Percentiles rank a stretch among this genome's conserved stretches.
Evolutionary conservation across 2,797 vertebrate species (phyloP).

Genomic region (Leptodactylus fallax): DNA sequence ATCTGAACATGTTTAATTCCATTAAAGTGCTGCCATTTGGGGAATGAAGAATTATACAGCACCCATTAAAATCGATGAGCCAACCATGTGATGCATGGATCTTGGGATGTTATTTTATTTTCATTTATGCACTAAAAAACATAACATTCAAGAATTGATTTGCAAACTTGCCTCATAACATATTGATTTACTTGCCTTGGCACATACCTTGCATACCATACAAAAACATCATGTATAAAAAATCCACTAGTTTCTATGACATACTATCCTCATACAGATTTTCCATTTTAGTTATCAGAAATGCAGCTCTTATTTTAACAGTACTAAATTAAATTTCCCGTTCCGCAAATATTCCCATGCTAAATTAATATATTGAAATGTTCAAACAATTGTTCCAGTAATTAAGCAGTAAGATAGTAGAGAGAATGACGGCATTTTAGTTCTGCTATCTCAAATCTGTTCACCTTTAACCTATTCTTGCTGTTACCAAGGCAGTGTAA

Average conservation of each 20-base stretch:
- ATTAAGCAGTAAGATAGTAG: conserved; percentile 74
- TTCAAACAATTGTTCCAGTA: conserved; percentile 74
- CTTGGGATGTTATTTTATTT: too few relatives aligned
- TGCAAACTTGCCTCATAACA: neutral
- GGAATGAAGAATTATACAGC: too few relatives aligned
- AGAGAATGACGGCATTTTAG: conserved; percentile 67
- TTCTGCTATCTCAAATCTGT: conserved; percentile 67
- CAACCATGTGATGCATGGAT: too few relatives aligned
- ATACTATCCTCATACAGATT: neutral
- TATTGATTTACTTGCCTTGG: neutral
- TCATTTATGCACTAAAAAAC: too few relatives aligned
- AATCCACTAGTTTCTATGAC: neutral
- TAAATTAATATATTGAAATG: conserved; percentile 73
- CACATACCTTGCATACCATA: neutral
- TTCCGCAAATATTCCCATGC: conserved; percentile 67
- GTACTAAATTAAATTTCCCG: conserved; percentile 65
- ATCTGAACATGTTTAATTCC: too few relatives aligned
- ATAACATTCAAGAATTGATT: neutral
- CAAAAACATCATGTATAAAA: neutral
- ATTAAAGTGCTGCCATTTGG: too few relatives aligned
- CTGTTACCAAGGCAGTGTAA: conserved; percentile 64
- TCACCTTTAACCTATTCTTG: conserved; percentile 71
- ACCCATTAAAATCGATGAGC: too few relatives aligned
- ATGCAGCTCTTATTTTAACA: conserved; percentile 13
- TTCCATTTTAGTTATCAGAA: conserved; percentile 34